These are phyloP conservation scores for Diadophis punctatus DNA, from an alignment of 2,113 vertebrate genomes.

Conservation along the genomic window DNA sequence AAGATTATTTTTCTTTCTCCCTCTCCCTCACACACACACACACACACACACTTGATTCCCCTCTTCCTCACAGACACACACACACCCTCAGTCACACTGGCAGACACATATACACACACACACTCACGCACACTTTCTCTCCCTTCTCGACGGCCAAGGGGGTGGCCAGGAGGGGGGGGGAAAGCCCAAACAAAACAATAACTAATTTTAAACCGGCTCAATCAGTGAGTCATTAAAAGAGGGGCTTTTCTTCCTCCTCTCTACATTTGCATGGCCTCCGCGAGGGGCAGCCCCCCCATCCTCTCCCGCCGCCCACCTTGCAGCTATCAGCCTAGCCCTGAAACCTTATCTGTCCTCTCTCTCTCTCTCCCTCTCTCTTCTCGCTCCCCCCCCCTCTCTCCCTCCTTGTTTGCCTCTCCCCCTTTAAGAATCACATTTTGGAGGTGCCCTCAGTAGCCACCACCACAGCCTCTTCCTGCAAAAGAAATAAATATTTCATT, in stretches of 20 bases:
- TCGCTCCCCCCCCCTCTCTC: slow-evolving; percentile 26
- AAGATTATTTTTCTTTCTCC: slow-evolving; percentile 73
- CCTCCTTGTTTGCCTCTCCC: slow-evolving; percentile 26
- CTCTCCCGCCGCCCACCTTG: slow-evolving; percentile 59
- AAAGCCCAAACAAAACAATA: slow-evolving; percentile 56
- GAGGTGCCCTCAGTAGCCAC: slow-evolving; percentile 62
- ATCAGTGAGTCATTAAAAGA: slow-evolving; percentile 79
- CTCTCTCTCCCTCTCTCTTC: not conserved
- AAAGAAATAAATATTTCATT: slow-evolving; percentile 63
- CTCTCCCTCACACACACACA: slow-evolving; percentile 64
- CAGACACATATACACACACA: slow-evolving; percentile 58
- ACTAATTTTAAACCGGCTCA: slow-evolving; percentile 75
- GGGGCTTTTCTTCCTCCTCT: slow-evolving; percentile 54
- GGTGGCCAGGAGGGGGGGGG: slow-evolving; percentile 52
- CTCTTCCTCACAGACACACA: slow-evolving; percentile 48
- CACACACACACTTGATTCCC: slow-evolving; percentile 64
- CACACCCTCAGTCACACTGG: slow-evolving; percentile 47
- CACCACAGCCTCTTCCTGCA: slow-evolving; percentile 37
- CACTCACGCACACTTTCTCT: slow-evolving; percentile 64
- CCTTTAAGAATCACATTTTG: slow-evolving; percentile 47
- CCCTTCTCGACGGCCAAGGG: slow-evolving; percentile 65
- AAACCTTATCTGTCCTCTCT: slow-evolving; percentile 62
- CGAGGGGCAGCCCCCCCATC: slow-evolving; percentile 52
- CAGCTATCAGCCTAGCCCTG: slow-evolving; percentile 64
- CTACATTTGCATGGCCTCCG: slow-evolving; percentile 67